Conservation (phyloP, 2,113 vertebrate species). For the Austrofundulus limnaeus region DNA sequence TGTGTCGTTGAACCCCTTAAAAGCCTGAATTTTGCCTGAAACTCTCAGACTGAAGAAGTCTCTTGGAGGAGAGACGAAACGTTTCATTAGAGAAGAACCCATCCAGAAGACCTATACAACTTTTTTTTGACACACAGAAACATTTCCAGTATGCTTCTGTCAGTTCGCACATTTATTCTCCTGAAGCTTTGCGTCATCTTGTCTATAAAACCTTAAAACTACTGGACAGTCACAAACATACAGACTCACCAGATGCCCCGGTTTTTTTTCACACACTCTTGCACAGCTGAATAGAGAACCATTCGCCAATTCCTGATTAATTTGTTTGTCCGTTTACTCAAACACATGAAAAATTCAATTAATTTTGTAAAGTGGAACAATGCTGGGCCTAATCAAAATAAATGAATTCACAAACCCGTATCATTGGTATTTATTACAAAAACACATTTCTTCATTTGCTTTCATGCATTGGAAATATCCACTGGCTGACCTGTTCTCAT, state of each 20-base stretch:
- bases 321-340: conserved; percentile 66
- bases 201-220: conserved; percentile 35
- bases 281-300: conserved; percentile 48
- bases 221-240: conserved; percentile 23
- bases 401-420: conserved; percentile 71
- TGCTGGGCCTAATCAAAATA: conserved; percentile 70
- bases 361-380: conserved; percentile 73
- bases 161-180: conserved; percentile 23
- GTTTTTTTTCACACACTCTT: conserved; percentile 10
- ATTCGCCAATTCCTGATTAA: conserved; percentile 70
- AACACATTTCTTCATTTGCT: conserved; percentile 58
- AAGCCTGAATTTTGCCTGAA: no score
- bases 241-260: conserved; percentile 29
- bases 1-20: no score
- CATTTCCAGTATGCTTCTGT: no score
- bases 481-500: conserved; percentile 48
- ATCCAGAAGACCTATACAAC: no score
- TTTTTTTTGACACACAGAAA: no score
- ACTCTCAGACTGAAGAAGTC: no score
- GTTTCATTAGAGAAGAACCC: no score
- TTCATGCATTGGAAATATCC: conserved; percentile 47
- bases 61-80: no score
- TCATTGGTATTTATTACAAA: conserved; percentile 70
- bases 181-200: conserved; percentile 31
- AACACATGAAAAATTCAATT: conserved; percentile 71